Evolutionary conservation across 2,797 vertebrate species (phyloP).

Genomic region (Staurois parvus): DNA sequence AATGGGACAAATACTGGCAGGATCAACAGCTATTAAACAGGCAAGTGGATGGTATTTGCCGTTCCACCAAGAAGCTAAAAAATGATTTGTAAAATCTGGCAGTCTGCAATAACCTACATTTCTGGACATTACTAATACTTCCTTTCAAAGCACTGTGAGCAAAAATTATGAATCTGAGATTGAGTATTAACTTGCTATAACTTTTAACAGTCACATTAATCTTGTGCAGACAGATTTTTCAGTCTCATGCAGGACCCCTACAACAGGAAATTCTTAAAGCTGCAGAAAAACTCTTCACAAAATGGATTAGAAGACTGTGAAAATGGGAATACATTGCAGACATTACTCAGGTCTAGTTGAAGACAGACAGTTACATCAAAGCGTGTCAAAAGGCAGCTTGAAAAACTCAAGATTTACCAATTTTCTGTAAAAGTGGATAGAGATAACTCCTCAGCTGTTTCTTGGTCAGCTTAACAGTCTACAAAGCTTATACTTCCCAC

Average conservation of each 20-base stretch:
- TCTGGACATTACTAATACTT: constrained; percentile 48
- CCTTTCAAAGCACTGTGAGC: constrained; percentile 23
- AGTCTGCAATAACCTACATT: constrained; percentile 20
- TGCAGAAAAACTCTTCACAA: constrained; percentile 46
- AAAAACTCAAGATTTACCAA: constrained; percentile 49
- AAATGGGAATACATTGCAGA: constrained; percentile 64
- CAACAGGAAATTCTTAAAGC: constrained; percentile 60
- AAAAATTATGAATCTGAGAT: constrained; percentile 44
- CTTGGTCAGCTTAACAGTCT: constrained; percentile 52
- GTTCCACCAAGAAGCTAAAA: background rate
- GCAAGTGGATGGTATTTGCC: background rate
- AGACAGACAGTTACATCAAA: constrained; percentile 61
- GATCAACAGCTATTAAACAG: background rate
- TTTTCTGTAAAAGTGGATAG: constrained; percentile 12
- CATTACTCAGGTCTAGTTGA: constrained; percentile 59
- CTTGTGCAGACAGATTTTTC: constrained; percentile 56
- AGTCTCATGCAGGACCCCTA: constrained; percentile 41
- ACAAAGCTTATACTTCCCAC: constrained; percentile 27
- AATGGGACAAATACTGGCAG: no score
- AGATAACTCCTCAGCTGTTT: constrained; percentile 56
- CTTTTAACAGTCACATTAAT: constrained; percentile 55
- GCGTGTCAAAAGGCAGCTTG: constrained; percentile 34
- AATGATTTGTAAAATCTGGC: constrained; percentile 10
- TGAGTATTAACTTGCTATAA: constrained; percentile 39
- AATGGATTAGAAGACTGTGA: constrained; percentile 57